Base-by-base conservation (phyloP, 2,888 invertebrate genomes). In the Ctena decussata region DNA sequence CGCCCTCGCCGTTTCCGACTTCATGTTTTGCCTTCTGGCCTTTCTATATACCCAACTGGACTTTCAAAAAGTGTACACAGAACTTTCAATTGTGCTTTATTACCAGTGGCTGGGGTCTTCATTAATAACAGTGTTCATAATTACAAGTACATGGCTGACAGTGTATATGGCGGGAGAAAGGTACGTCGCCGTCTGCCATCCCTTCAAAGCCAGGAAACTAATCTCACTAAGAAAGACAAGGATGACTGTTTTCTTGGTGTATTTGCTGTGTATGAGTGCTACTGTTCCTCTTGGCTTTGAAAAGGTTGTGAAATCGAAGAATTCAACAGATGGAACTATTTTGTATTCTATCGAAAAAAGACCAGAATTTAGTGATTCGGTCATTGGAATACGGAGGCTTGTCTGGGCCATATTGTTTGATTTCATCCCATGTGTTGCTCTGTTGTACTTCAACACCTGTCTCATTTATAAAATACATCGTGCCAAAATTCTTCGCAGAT, bases 101-200 rank as follows among this genome's bases (percentile, higher is more conserved):
- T 94, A 93, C 80, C 80, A 91, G 41, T 92, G 91, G 82, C 86
- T 95, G 32, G 92, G 93, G 35, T 82, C 87, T 37, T 92, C 93
- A 24, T 85, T 94, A 21, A 95, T 95, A 74, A 95, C 94, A 32
- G 89, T 94, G 75, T 95, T 95, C 89, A 95, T 94, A 73, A 90
- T 95, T 41, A 92, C 93, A 49, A 94, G 94, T 84, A 95, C 95
- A 2, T 95, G 94, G 94, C 89, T 95, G 37, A 95, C 95, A 15
- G 95, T 95, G 0, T 93, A 94, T 39, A 95, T 95, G 94, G 95
- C 95, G 2, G 94, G 93, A 0, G 95, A 95, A 70, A 88, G 95
- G n/a, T 95, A 95, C 77, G 87, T 94, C 18, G 95, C 95, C 39
- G 94, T 95, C 27, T 95, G 95, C 86, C 94, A 95, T 78, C 95